A percentile compares a stretch with the other conserved stretches of the same genome.
Evolutionary conservation across 2,113 vertebrate species (phyloP).

Genomic region (Cyprinodon tularosa): DNA sequence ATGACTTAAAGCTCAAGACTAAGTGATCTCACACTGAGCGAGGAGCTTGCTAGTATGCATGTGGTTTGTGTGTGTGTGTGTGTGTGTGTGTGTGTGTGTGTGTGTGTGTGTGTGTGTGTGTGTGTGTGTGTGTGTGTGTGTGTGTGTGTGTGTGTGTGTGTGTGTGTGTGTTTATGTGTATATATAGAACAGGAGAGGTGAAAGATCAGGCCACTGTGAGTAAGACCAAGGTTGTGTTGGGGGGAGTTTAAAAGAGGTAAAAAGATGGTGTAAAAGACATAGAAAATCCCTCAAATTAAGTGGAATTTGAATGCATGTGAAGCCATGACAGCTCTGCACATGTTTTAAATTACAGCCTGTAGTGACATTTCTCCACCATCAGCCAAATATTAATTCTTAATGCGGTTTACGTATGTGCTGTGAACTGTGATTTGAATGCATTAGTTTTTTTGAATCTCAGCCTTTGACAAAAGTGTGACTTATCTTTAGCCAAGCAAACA

Average conservation of each 20-base stretch:
- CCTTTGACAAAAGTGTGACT: conserved; percentile 20
- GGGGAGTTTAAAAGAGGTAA: background rate
- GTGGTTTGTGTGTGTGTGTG: conserved; percentile 35
- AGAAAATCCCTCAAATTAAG: background rate
- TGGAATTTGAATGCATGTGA: conserved; percentile 26
- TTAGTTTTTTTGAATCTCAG: conserved; percentile 12
- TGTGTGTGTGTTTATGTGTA: background rate
- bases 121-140: too few relatives aligned
- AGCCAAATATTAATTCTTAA: conserved; percentile 48
- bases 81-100: background rate
- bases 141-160: too few relatives aligned
- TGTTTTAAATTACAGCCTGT: conserved; percentile 59
- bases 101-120: background rate
- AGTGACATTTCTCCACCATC: conserved; percentile 40
- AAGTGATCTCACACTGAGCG: conserved; percentile 63
- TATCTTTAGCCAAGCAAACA: conserved; percentile 35
- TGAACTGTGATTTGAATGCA: conserved; percentile 12
- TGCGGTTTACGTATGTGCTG: conserved; percentile 34
- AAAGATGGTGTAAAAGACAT: background rate
- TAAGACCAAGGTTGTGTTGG: background rate
- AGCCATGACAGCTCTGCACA: conserved; percentile 36
- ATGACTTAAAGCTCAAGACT: conserved; percentile 62
- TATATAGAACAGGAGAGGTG: conserved; percentile 17
- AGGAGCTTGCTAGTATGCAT: conserved; percentile 45
- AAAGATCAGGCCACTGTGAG: conserved; percentile 5